phyloP scores from a whole-genome alignment of 2,888 invertebrate genomes.

The Rhagonycha lutea region DNA sequence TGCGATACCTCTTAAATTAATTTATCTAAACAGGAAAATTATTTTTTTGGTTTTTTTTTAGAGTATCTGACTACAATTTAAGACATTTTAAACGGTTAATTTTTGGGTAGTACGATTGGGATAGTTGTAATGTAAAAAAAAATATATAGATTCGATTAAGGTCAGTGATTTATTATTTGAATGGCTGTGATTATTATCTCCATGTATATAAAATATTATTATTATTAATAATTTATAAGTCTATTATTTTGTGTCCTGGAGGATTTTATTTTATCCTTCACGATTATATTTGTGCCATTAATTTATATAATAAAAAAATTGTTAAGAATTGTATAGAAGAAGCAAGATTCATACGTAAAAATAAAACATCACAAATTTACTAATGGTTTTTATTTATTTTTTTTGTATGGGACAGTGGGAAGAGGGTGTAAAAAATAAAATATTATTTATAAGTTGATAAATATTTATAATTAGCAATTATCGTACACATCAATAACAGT shows the following conservation, averaged over 20 bases:
- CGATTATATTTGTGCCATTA: conserved; percentile 42
- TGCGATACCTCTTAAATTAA: neutral
- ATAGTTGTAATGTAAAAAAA: neutral
- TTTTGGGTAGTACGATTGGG: neutral
- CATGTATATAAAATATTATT: conserved; percentile 24
- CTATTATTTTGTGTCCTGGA: conserved; percentile 23
- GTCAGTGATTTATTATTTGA: conserved; percentile 40
- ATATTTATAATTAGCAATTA: no score
- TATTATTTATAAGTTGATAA: no score
- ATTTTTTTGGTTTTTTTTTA: neutral
- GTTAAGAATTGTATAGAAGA: conserved; percentile 32
- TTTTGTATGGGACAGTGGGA: no score
- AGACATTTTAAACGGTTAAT: neutral
- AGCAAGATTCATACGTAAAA: conserved; percentile 22
- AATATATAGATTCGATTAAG: conserved; percentile 24
- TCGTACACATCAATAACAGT: no score
- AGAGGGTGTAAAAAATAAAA: no score
- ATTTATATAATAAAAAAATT: conserved; percentile 39
- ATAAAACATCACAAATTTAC: conserved; percentile 22
- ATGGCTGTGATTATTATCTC: conserved; percentile 40
- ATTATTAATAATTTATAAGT: conserved; percentile 30
- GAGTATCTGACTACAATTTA: neutral
- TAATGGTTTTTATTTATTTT: neutral
- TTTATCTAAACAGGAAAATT: neutral
- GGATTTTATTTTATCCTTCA: conserved; percentile 30